These are phyloP conservation scores for Melanchra persicariae DNA, from an alignment of 2,888 invertebrate species.

Conservation along the genomic window DNA sequence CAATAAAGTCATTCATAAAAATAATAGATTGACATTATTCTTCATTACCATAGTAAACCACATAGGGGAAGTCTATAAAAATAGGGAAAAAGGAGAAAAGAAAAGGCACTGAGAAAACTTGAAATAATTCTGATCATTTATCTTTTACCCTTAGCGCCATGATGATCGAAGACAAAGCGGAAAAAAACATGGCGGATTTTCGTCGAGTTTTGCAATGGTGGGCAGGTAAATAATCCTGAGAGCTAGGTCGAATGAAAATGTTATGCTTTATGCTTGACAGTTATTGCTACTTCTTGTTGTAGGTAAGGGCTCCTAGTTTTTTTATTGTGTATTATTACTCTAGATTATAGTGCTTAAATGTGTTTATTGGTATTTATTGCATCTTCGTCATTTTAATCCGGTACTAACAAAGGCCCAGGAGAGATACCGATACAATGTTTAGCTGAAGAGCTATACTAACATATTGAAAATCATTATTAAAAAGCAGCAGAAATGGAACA, in stretches of 20 bases:
- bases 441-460: no score
- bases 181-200: slow-evolving; percentile 68
- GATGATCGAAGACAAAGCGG: slow-evolving; percentile 68
- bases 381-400: no score
- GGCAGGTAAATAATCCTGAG: slow-evolving; percentile 66
- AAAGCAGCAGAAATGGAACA: no score
- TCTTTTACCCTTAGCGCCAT: slow-evolving; percentile 68
- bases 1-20: slow-evolving; percentile 43
- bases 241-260: slow-evolving; percentile 61
- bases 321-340: no score
- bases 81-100: slow-evolving; percentile 16
- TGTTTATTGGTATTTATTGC: no score
- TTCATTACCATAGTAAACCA: slow-evolving; percentile 57
- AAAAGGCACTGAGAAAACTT: slow-evolving; percentile 38
- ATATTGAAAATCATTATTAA: no score
- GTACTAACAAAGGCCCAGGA: no score
- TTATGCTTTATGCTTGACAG: slow-evolving; percentile 33
- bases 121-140: slow-evolving; percentile 73
- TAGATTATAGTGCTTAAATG: no score
- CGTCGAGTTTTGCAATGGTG: slow-evolving; percentile 28
- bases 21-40: slow-evolving; percentile 51
- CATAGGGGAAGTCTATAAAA: slow-evolving; percentile 50
- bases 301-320: no score
- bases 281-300: slow-evolving; percentile 14
- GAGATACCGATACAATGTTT: no score